A percentile compares a stretch with the other conserved stretches of the same genome.
phyloP scores from a whole-genome alignment of 2,797 vertebrate genomes.

The Lepidocolaptes lacrymiger region DNA sequence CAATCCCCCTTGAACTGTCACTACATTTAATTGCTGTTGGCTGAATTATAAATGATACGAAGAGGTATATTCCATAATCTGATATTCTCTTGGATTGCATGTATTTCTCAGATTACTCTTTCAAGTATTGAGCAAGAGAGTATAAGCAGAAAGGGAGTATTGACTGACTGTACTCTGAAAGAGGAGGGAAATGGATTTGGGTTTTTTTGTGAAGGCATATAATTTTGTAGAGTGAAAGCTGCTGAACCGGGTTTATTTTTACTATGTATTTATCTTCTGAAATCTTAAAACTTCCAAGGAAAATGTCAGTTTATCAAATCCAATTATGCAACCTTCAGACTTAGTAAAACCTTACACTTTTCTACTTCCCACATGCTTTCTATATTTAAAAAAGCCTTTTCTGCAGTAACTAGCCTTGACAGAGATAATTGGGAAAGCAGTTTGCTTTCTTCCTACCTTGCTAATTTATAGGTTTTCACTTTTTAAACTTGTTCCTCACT shows the following conservation, averaged over 20 bases:
- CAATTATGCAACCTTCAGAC: conserved; percentile 53
- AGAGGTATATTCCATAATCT: background rate
- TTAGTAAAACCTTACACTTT: conserved; percentile 53
- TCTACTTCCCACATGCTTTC: conserved; percentile 69
- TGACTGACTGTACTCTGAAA: background rate
- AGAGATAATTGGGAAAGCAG: conserved; percentile 55
- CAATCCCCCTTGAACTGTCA: background rate
- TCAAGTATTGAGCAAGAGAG: background rate
- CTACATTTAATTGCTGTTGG: background rate
- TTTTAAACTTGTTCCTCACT: background rate
- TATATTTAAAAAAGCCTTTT: conserved; percentile 66
- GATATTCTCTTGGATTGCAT: background rate
- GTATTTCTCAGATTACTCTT: background rate
- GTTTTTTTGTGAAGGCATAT: background rate
- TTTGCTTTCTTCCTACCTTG: conserved; percentile 45
- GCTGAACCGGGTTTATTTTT: background rate
- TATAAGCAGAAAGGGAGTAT: background rate
- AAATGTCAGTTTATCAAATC: conserved; percentile 62
- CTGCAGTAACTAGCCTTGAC: conserved; percentile 48
- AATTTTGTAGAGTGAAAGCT: background rate
- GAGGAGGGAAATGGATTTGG: background rate
- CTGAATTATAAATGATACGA: background rate
- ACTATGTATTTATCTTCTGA: background rate
- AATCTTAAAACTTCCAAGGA: conserved; percentile 26
- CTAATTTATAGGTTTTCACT: background rate